These are phyloP conservation scores for Agrochola lota DNA, from an alignment of 2,888 invertebrate species.

Conservation along the genomic window DNA sequence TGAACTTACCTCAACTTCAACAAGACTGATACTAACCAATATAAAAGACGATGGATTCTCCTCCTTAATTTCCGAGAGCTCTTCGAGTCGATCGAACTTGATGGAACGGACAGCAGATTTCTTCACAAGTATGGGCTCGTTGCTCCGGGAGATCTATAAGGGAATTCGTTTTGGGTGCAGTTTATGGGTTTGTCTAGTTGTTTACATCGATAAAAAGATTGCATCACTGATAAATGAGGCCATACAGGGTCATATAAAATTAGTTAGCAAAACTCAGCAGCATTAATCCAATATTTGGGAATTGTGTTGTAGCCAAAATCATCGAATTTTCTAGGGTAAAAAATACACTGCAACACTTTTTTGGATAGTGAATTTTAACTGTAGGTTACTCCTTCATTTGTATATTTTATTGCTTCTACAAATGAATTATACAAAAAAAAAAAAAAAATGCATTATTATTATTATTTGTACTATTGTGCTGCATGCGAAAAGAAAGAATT, in stretches of 20 bases:
- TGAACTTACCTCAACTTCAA: slow-evolving; percentile 6
- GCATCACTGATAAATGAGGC: neutral
- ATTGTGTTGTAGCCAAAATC: neutral
- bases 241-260: neutral
- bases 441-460: too few species aligned
- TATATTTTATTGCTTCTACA: too few species aligned
- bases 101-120: slow-evolving; percentile 88
- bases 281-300: neutral
- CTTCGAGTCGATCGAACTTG: slow-evolving; percentile 81
- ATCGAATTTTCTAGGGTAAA: neutral
- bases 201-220: neutral
- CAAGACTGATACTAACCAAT: slow-evolving; percentile 79
- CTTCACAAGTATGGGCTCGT: slow-evolving; percentile 79
- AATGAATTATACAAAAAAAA: too few species aligned
- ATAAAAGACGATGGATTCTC: slow-evolving; percentile 89
- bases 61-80: slow-evolving; percentile 86
- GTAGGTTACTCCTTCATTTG: too few species aligned
- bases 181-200: too few species aligned
- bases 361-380: neutral
- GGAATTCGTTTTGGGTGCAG: slow-evolving; percentile 18
- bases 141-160: slow-evolving; percentile 72
- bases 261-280: neutral
- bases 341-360: neutral
- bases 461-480: too few species aligned
- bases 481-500: too few species aligned